Evolutionary conservation across 2,797 vertebrate species (phyloP).

Genomic region (Gymnodraco acuticeps): DNA sequence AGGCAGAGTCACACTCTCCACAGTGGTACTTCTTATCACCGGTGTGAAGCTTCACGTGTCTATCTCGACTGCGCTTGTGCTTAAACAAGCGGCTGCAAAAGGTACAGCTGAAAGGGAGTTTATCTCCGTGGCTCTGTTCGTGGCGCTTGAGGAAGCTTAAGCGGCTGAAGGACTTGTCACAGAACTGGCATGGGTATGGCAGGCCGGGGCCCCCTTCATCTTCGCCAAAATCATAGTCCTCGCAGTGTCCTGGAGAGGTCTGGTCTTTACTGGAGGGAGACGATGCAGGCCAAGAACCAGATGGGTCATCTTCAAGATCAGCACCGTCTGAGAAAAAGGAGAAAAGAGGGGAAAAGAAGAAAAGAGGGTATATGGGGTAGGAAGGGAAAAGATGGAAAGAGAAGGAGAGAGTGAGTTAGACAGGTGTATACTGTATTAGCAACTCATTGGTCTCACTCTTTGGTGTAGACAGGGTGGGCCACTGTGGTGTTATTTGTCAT

Average conservation of each 20-base stretch:
- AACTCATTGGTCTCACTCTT: slow-evolving; percentile 70
- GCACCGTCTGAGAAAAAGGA: slow-evolving; percentile 88
- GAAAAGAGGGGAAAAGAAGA: slow-evolving; percentile 36
- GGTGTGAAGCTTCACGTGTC: slow-evolving; percentile 98
- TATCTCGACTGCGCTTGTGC: slow-evolving; percentile 98
- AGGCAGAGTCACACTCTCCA: slow-evolving; percentile 96
- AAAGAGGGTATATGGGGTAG: slow-evolving; percentile 15
- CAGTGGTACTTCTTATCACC: slow-evolving; percentile 99
- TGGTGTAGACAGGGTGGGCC: slow-evolving; percentile 62
- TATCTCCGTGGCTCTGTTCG: slow-evolving; percentile 98
- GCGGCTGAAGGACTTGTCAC: slow-evolving; percentile 98
- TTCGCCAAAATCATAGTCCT: slow-evolving; percentile 97
- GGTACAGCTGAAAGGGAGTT: slow-evolving; percentile 97
- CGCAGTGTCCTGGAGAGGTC: slow-evolving; percentile 95
- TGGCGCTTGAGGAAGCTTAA: slow-evolving; percentile 99
- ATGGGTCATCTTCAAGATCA: slow-evolving; percentile 97
- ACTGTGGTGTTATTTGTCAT: slow-evolving; percentile 65
- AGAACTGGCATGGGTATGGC: slow-evolving; percentile 98
- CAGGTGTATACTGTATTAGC: slow-evolving; percentile 52
- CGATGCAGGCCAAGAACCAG: slow-evolving; percentile 97
- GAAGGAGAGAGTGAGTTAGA: slow-evolving; percentile 36
- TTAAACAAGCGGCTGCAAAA: slow-evolving; percentile 99
- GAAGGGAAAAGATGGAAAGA: slow-evolving; percentile 32
- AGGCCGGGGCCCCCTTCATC: slow-evolving; percentile 96
- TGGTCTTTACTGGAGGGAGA: slow-evolving; percentile 99